Base-by-base conservation (phyloP, 2,113 vertebrate species). In the Octodon degus region DNA sequence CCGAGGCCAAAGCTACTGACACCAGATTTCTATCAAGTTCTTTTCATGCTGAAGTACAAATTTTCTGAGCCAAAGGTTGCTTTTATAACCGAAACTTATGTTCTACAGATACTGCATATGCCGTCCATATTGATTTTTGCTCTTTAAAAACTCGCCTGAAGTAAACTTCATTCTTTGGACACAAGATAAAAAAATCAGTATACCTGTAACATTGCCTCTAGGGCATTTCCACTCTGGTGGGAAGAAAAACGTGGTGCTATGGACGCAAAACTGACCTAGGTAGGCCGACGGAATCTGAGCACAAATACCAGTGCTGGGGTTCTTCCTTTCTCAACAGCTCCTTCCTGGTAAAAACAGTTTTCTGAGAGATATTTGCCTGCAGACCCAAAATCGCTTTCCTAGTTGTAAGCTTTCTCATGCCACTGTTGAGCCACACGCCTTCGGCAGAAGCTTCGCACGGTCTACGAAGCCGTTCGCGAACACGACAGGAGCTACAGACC, bases 251-350 rank as follows among this genome's bases (percentile, higher is more conserved):
- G 10, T 27, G 68, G 25, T 55, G 77, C 37, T 72, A 67, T 7
- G 86, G 22, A 50, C 16, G 53, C 50, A 89, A 95, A 97, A 70
- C 83, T 16, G 86, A 77, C 30, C 76, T 2, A 95, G 55, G 63
- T 2, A 96, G 47, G 68, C 70, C 86, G 94, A 91, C 43, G 60
- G 82, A 96, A 94, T 92, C 86, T 37, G 47, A 11, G 77, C 83
- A 95, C 83, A 96, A 90, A 93, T 90, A 91, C 84, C 70, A 80
- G 65, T 27, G 81, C 72, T 95, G 96, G 67, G 53, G 63, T 62
- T 93, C 40, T 58, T 76, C 43, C 27, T 65, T 22, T 83, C 30
- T 34, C 60, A 77, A 86, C 40, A 85, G 67, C 65, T 77, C 43
- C 82, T 92, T 90, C 65, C 55, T 83, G 82, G 30, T 79, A 76